A percentile compares a stretch with the other conserved stretches of the same genome.
phyloP scores from a whole-genome alignment of 2,888 invertebrate genomes.

The Parnassius mnemosyne region DNA sequence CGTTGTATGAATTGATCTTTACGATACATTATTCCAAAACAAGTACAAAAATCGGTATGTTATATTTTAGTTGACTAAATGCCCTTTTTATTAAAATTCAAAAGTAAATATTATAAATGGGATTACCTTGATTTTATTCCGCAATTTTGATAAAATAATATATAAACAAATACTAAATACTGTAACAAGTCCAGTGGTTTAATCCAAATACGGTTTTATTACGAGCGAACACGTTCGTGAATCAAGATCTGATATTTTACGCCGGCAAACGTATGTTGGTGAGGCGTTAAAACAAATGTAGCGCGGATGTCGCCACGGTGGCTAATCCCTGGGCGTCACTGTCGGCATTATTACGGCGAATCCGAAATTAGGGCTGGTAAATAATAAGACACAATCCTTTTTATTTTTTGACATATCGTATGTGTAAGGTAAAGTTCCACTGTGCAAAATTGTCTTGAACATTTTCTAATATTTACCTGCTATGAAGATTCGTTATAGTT shows the following conservation, averaged over 20 bases:
- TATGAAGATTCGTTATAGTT: too few relatives aligned
- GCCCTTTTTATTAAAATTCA: background rate
- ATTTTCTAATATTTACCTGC: too few relatives aligned
- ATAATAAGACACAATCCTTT: background rate
- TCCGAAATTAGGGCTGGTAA: conserved; percentile 32
- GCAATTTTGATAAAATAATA: conserved; percentile 10
- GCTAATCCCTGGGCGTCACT: conserved; percentile 46
- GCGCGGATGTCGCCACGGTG: conserved; percentile 40
- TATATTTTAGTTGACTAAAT: background rate
- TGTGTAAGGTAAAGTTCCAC: too few relatives aligned
- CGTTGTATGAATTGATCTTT: too few relatives aligned
- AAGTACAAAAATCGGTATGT: too few relatives aligned
- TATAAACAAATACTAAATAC: background rate
- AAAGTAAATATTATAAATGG: background rate
- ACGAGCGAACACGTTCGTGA: conserved; percentile 1
- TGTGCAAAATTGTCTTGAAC: too few relatives aligned
- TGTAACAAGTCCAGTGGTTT: background rate
- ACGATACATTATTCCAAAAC: too few relatives aligned
- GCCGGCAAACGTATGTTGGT: conserved; percentile 25
- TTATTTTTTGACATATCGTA: too few relatives aligned
- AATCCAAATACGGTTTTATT: background rate
- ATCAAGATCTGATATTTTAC: conserved; percentile 14
- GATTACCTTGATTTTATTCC: conserved; percentile 16
- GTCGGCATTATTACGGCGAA: conserved; percentile 40
- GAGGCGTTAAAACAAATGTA: conserved; percentile 42